Evolutionary conservation across 2,113 vertebrate species (phyloP), one percentile per base, ranked within the genome.

Genomic region (Ciconia boyciana): DNA sequence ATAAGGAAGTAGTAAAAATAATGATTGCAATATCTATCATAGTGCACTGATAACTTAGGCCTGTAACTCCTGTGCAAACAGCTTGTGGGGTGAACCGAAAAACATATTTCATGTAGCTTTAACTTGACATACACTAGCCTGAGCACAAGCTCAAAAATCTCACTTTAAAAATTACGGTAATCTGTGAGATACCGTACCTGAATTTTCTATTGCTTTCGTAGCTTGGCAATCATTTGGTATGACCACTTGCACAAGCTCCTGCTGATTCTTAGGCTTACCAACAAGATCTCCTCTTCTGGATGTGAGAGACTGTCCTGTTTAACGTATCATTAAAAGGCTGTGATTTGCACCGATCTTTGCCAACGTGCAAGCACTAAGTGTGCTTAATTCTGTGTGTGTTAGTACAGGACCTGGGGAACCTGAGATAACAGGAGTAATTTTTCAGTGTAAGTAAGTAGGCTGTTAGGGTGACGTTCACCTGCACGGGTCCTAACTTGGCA

Each of bases 1-100:
- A 41, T 52, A 57, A 65, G 34, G 25, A 76, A 72, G 36, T 11
- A 46, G 41, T n/a, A 89, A 90, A 86, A 81, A 54, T 69, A 86
- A 72, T 0, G 0, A 44, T 7, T 79, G 7, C n/a, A 52, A 14
- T 15, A 2, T 60, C 62, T 79, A 55, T 49, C 43, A 51, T 13
- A 74, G 25, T 6, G 21, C 2, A 1, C 34, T 62, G 51, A n/a
- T 49, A 90, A 70, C 19, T 57, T 24, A 51, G 11, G 14, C 14
- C 18, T 68, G 44, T 36, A 55, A 44, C 10, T 82, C 32, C 70
- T 44, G 11, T 49, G 48, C 41, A 58, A 87, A 61, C 6, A 74
- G 5, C 15, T n/a, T 43, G n/a, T 14, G 17, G 68, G 49, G 24
- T 14, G n/a, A 32, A 74, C 18, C 3, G 3, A 71, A 55, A 83